Conservation (phyloP, 1,140 invertebrate species). For the Drosophila prosaltans region DNA sequence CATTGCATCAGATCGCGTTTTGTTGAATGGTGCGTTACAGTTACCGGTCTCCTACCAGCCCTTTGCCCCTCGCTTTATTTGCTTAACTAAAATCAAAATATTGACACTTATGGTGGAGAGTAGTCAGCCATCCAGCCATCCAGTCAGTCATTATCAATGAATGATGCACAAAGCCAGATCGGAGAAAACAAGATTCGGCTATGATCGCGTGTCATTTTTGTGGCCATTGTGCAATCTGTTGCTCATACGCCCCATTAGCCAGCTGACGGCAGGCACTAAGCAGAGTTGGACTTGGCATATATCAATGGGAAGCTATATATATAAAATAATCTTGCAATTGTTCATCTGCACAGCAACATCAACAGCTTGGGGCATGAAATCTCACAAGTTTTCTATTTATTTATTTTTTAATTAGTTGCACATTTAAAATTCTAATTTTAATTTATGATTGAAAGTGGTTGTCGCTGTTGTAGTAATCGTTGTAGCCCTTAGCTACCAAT, state of each 20-base stretch:
- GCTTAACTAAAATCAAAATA: conserved; percentile 73
- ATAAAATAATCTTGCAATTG: conserved; percentile 72
- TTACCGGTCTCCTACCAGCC: not conserved
- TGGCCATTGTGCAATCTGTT: conserved; percentile 34
- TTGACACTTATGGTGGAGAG: conserved; percentile 42
- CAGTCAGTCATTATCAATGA: conserved; percentile 28
- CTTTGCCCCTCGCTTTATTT: conserved; percentile 49
- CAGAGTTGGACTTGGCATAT: conserved; percentile 49
- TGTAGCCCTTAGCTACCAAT: conserved; percentile 41
- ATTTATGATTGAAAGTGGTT: conserved; percentile 79
- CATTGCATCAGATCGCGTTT: conserved; percentile 71
- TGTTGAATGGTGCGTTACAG: conserved; percentile 11
- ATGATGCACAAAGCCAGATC: conserved; percentile 42
- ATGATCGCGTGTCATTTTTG: conserved; percentile 33
- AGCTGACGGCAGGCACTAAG: not conserved
- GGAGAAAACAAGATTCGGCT: conserved; percentile 10
- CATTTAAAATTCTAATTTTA: conserved; percentile 79
- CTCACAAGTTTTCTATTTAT: conserved; percentile 67
- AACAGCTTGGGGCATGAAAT: conserved; percentile 66
- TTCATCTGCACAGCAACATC: conserved; percentile 36
- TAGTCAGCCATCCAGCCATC: too few species aligned
- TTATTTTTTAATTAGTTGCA: conserved; percentile 62
- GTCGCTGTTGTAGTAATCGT: conserved; percentile 7
- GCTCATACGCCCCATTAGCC: conserved; percentile 54
- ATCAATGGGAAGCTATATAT: conserved; percentile 52